phyloP scores from a whole-genome alignment of 2,797 vertebrate genomes.

The Catamblyrhynchus diadema region DNA sequence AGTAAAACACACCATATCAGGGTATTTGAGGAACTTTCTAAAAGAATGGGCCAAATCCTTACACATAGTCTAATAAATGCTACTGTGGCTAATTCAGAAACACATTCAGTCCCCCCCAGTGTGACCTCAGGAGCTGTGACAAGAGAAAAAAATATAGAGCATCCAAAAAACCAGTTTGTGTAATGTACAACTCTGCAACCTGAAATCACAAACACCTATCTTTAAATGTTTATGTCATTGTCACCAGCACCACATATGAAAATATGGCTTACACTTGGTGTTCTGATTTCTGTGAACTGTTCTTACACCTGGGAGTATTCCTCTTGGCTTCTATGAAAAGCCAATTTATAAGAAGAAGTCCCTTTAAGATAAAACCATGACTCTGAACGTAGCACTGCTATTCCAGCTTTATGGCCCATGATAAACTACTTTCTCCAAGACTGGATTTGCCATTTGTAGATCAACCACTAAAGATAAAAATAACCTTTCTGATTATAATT shows the following conservation, averaged over 20 bases:
- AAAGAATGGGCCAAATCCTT: neutral
- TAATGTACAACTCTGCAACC: neutral
- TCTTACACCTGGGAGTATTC: neutral
- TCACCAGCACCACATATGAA: neutral
- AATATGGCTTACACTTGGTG: neutral
- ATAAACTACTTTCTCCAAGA: conserved; percentile 20
- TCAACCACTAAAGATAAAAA: conserved; percentile 37
- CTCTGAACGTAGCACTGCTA: neutral
- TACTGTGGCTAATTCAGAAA: neutral
- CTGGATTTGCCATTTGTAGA: conserved; percentile 36
- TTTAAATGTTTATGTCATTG: neutral
- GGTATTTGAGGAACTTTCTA: neutral
- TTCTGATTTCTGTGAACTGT: neutral
- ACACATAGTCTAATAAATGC: neutral
- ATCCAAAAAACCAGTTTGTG: neutral
- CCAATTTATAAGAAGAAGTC: neutral
- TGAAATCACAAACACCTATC: neutral
- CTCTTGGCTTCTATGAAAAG: neutral
- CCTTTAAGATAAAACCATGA: neutral
- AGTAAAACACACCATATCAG: neutral
- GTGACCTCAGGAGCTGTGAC: neutral
- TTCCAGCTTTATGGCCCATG: neutral
- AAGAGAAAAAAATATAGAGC: neutral
- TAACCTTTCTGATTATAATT: conserved; percentile 30
- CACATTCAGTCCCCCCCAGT: neutral